phyloP scores from a whole-genome alignment of 2,888 invertebrate genomes.

The Muschampia plurimacula region DNA sequence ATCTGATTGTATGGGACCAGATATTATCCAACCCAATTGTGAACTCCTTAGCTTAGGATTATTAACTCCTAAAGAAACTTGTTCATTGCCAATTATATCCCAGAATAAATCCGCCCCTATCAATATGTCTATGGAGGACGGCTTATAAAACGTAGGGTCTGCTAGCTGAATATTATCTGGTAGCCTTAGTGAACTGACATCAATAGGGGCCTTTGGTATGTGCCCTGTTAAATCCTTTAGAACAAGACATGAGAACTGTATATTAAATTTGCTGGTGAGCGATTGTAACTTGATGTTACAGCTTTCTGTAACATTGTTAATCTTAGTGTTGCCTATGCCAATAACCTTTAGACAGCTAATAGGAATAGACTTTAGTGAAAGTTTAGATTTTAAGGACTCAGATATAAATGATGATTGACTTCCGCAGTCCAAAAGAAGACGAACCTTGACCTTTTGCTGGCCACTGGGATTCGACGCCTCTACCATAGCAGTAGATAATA shows the following conservation, averaged over 20 bases:
- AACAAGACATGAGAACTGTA: neutral
- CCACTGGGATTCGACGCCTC: conserved; percentile 42
- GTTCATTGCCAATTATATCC: neutral
- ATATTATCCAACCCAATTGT: neutral
- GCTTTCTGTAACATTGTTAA: too few relatives aligned
- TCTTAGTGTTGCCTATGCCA: conserved; percentile 38
- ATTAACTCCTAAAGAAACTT: neutral
- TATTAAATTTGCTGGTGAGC: neutral
- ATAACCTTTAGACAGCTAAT: conserved; percentile 42
- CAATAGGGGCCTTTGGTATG: neutral
- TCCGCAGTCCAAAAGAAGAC: conserved; percentile 40
- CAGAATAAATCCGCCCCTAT: neutral
- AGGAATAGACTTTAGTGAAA: conserved; percentile 33
- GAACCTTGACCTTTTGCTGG: conserved; percentile 35
- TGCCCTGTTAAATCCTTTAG: neutral
- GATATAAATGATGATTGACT: conserved; percentile 46
- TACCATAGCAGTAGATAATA: conserved; percentile 39
- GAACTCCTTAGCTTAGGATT: neutral
- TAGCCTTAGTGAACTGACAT: neutral
- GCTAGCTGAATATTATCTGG: neutral
- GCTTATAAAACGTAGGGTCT: neutral
- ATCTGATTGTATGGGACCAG: neutral
- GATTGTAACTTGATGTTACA: neutral
- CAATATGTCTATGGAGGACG: neutral
- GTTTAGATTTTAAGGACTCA: conserved; percentile 35